Conservation (phyloP, 2,113 vertebrate genomes). For the Steatornis caripensis region DNA sequence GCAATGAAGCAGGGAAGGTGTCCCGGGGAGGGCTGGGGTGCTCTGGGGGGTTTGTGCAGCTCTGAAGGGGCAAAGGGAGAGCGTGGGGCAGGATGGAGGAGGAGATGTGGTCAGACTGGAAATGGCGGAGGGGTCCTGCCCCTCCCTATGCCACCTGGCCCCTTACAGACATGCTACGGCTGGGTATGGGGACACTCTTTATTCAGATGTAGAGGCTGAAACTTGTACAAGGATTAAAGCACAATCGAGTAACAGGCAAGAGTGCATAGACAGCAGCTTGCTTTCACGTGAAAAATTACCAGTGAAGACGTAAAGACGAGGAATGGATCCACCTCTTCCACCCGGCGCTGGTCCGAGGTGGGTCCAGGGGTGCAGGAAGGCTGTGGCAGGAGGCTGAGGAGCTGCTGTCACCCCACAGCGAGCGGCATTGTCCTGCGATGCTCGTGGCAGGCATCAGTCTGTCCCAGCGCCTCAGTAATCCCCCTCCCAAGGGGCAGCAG, state of each 20-base stretch:
- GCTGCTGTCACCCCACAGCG: too few relatives aligned
- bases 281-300: background rate
- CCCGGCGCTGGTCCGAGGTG: background rate
- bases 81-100: rapidly evolving
- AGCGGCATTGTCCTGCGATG: too few relatives aligned
- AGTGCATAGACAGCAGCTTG: too few relatives aligned
- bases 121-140: background rate
- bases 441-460: too few relatives aligned
- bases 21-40: background rate
- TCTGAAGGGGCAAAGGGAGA: background rate
- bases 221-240: background rate
- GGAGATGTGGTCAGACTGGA: background rate
- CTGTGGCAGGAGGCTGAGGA: too few relatives aligned
- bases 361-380: background rate
- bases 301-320: background rate
- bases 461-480: too few relatives aligned
- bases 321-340: background rate
- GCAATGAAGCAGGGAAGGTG: rapidly evolving
- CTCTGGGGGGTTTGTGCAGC: too few relatives aligned
- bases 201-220: background rate
- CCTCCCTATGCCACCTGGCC: background rate
- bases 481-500: too few relatives aligned
- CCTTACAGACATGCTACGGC: background rate
- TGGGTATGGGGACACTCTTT: background rate
- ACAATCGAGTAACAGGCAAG: background rate